Evolutionary conservation across 2,888 invertebrate species (phyloP), one percentile per base, ranked within the genome.

Genomic region (Elysia crispata): DNA sequence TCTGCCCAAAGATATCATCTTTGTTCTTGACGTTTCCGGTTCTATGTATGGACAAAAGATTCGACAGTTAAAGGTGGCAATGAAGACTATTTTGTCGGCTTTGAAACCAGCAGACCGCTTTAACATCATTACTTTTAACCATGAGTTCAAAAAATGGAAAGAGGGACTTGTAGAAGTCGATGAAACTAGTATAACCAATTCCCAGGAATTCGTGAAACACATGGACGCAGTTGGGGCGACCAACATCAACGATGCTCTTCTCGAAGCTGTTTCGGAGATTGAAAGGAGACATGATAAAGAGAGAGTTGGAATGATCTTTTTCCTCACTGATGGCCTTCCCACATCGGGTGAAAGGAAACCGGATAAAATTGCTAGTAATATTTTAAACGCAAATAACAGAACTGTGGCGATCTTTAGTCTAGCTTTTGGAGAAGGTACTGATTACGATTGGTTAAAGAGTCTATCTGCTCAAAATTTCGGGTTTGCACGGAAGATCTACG

Each of bases 11-110:
- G 94, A 95, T 87, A 94, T 95, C 5, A 93, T 95, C 15, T 96
- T 96, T 89, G 95, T 96, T n/a, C 92, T 96, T 87, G 96, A 96
- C 89, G 94, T 95, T 0, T 95, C 95, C 50, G 95, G 95, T 13
- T 95, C 95, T 74, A 96, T 96, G 96, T 66, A 73, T 25, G 95
- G 94, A 31, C 93, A 93, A 70, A 95, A 95, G 92, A 94, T 95
- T 62, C 90, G 92, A 20, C 95, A 95, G 91, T 91, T 95, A 31
- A 94, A 89, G 54, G 85, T 82, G 18, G 87, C 89, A 6, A 88
- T 90, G 88, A 70, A 74, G 1, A 82, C 83, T 15, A 88, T 89
- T 75, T 81, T 89, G 3, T 74, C 82, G 8, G 87, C 89, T 64
- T 83, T 90, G 15, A 81, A 85, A 25, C 84, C 83, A 64, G 84